Evolutionary conservation across 64 coral and sea anemone genomes (phyloP), one percentile per base, ranked within the genome.

Genomic region (Pocillopora verrucosa): DNA sequence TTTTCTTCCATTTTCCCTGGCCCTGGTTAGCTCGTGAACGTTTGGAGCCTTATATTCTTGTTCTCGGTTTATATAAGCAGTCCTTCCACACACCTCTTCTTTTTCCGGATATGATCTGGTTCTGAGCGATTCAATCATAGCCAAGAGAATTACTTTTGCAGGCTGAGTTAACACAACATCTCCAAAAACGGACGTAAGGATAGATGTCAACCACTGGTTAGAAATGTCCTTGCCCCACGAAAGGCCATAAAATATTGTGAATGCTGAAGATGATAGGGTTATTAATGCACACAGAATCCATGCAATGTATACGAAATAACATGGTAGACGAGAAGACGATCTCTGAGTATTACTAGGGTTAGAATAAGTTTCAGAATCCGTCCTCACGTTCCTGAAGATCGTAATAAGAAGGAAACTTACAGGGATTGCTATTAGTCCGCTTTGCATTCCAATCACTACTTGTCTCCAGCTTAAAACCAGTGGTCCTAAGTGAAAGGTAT

Each of bases 201-300:
- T 98, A 11, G 89, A 87, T 13, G 85, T 76, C 12, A 98, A 24
- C 96, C 96, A 98, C 3, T 82, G 80, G 13, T 92, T 78, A 7
- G 96, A 94, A 67, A 94, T 98, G 3, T 67, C 89, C 9, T 76
- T 75, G 11, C 92, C 96, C 59, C 88, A 98, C 4, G 89, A 80
- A 34, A 98, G 65, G 0, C 88, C 74, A 78, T 98, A 98, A 41
- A 98, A 89, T 16, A 98, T 38, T 36, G 87, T 87, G 58, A 98
- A 92, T 10, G 82, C 37, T 3, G 92, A 89, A 22, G 89, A 89
- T 4, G 59, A 35, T 5, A 90, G 15, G 30, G 86, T 79, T 20
- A 75, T 89, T 1, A 92, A 36, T 16, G 80, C 51, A 14, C 73
- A 79, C 0, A 94, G 19, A 19, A 25, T 81, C 30, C 89, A 98